phyloP scores from a whole-genome alignment of 2,888 invertebrate species.

The Aphidoletes aphidimyza region DNA sequence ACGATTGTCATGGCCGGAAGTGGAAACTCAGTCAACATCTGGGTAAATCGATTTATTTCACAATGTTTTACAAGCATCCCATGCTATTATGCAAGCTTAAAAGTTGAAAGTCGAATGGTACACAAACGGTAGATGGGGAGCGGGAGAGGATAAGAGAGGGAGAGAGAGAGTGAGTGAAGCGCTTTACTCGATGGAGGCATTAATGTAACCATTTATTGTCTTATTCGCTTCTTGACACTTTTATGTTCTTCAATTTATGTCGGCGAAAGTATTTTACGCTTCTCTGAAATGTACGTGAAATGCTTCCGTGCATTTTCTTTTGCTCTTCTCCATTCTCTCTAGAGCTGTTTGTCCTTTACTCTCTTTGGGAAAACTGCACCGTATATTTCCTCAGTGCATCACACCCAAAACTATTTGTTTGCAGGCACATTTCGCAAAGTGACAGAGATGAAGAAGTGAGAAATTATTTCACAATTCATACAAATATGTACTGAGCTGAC shows the following conservation, averaged over 20 bases:
- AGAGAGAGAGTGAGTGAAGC: not conserved
- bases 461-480: not conserved
- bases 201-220: conserved; percentile 10
- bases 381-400: no score
- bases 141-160: not conserved
- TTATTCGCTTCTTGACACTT: conserved; percentile 15
- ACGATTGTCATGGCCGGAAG: conserved; percentile 85
- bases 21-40: conserved; percentile 83
- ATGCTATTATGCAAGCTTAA: not conserved
- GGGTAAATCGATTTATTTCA: conserved; percentile 72
- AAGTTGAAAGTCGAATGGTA: not conserved
- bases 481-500: no score
- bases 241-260: conserved; percentile 39
- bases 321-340: not conserved
- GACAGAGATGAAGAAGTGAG: no score
- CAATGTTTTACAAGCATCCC: conserved; percentile 30
- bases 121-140: not conserved
- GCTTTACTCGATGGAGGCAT: not conserved
- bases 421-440: not conserved
- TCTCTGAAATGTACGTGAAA: not conserved
- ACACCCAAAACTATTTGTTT: not conserved
- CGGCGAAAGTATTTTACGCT: not conserved
- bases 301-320: not conserved
- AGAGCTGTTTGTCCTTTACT: not conserved
- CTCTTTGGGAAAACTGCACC: no score